Percentiles rank a stretch among this genome's conserved stretches.
phyloP scores from a whole-genome alignment of 2,888 invertebrate species.

The Hyalella azteca region DNA sequence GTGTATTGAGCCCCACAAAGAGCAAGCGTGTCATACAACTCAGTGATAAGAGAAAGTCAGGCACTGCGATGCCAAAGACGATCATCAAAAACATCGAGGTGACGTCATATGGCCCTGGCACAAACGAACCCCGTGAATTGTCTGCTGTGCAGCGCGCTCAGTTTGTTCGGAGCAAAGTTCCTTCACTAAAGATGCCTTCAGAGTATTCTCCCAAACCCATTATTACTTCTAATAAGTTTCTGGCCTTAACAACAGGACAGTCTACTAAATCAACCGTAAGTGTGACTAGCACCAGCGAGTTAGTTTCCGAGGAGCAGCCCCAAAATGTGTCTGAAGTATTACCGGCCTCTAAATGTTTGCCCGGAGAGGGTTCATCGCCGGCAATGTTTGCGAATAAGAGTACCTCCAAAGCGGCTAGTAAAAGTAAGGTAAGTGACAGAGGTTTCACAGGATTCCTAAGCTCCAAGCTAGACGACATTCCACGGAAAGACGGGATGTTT shows the following conservation, averaged over 20 bases:
- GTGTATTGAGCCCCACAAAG: background rate
- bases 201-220: too few species aligned
- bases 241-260: too few species aligned
- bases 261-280: too few species aligned
- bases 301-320: too few species aligned
- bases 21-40: background rate
- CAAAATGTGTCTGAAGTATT: too few species aligned
- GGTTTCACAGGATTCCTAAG: conserved; percentile 6
- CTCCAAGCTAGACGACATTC: background rate
- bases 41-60: background rate
- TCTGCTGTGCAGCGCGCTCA: background rate
- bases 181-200: background rate
- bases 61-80: background rate
- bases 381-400: too few species aligned
- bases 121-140: background rate
- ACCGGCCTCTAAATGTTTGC: too few species aligned
- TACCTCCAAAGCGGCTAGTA: background rate
- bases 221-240: too few species aligned
- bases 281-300: too few species aligned
- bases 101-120: background rate
- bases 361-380: too few species aligned
- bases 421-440: background rate
- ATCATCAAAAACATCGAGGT: background rate
- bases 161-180: background rate
- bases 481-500: background rate